phyloP scores from a whole-genome alignment of 1,140 invertebrate genomes.

The Drosophila pallidifrons region DNA sequence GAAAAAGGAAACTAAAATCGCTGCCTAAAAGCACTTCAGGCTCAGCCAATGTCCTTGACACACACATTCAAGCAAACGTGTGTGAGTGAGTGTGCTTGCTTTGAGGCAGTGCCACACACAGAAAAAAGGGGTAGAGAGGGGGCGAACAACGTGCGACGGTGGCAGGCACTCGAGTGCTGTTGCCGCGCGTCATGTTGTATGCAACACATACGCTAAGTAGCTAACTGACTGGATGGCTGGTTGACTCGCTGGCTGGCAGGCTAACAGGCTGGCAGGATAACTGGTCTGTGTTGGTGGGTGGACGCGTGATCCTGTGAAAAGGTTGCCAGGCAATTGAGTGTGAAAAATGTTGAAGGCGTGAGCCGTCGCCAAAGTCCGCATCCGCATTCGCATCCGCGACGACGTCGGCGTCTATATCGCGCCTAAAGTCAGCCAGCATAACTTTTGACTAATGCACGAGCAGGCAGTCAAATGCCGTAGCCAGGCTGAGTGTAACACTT shows the following conservation, averaged over 20 bases:
- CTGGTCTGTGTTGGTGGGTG: not conserved
- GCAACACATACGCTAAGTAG: slow-evolving; percentile 79
- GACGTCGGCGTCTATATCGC: slow-evolving; percentile 39
- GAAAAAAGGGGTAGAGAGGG: slow-evolving; percentile 21
- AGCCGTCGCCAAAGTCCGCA: slow-evolving; percentile 1
- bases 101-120: slow-evolving; percentile 20
- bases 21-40: slow-evolving; percentile 56
- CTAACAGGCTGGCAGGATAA: slow-evolving; percentile 1
- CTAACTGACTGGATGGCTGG: slow-evolving; percentile 38
- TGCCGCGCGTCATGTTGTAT: slow-evolving; percentile 60
- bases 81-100: slow-evolving; percentile 13
- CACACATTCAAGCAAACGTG: slow-evolving; percentile 14
- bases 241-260: not conserved
- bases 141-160: not conserved
- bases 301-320: slow-evolving; percentile 79
- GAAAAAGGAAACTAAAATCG: slow-evolving; percentile 63
- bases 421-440: slow-evolving; percentile 43
- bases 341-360: slow-evolving; percentile 76
- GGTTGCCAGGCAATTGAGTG: slow-evolving; percentile 82
- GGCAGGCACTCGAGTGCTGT: slow-evolving; percentile 21
- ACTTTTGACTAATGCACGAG: slow-evolving; percentile 78
- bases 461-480: slow-evolving; percentile 78
- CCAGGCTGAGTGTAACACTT: slow-evolving; percentile 21
- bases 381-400: slow-evolving; percentile 8
- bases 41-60: slow-evolving; percentile 40